These are phyloP conservation scores for Xestia sexstrigata DNA, from an alignment of 2,888 invertebrate genomes.

Conservation along the genomic window DNA sequence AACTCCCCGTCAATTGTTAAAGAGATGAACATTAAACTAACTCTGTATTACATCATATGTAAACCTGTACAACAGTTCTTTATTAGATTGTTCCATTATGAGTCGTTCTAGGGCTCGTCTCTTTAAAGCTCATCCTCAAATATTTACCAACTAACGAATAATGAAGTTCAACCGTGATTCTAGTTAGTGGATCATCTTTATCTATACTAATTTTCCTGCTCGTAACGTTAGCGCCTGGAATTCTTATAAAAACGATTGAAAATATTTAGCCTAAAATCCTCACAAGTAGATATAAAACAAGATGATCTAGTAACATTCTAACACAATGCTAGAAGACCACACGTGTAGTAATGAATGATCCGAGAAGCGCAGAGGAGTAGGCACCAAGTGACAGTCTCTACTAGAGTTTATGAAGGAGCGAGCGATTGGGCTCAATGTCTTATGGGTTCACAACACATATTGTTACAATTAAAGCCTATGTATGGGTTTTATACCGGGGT, in stretches of 20 bases:
- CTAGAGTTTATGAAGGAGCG: conserved; percentile 84
- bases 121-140: conserved; percentile 67
- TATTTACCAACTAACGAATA: conserved; percentile 69
- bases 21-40: conserved; percentile 61
- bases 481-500: conserved; percentile 97
- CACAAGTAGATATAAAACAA: conserved; percentile 46
- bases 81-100: conserved; percentile 42
- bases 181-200: conserved; percentile 77
- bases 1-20: conserved; percentile 60
- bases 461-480: conserved; percentile 89
- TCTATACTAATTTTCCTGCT: conserved; percentile 30
- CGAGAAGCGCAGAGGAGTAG: conserved; percentile 88
- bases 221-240: conserved; percentile 18
- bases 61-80: conserved; percentile 37
- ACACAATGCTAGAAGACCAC: conserved; percentile 77
- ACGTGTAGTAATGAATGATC: conserved; percentile 78
- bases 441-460: conserved; percentile 91
- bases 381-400: conserved; percentile 90
- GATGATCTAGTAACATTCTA: conserved; percentile 79
- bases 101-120: conserved; percentile 64
- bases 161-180: conserved; percentile 64
- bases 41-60: conserved; percentile 47
- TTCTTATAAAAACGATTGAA: conserved; percentile 54
- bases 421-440: conserved; percentile 83
- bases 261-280: conserved; percentile 51